Evolutionary conservation across 2,113 vertebrate species (phyloP).

Genomic region (Gallinago undulata): DNA sequence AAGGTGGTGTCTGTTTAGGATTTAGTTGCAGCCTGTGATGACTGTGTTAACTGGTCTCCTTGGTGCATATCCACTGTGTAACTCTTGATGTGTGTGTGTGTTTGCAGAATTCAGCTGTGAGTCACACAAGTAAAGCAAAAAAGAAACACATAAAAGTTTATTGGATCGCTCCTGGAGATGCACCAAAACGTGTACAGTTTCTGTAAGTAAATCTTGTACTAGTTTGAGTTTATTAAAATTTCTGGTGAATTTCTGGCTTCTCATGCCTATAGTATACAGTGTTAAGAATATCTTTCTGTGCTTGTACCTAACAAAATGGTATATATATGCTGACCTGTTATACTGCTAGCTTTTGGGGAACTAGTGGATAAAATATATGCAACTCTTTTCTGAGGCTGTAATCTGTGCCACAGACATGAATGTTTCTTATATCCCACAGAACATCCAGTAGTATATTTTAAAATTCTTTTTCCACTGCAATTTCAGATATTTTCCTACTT

Average conservation of each 20-base stretch:
- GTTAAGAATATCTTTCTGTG: background rate
- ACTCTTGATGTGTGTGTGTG: background rate
- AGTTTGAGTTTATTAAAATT: background rate
- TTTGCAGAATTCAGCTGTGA: conserved; percentile 85
- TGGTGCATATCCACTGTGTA: background rate
- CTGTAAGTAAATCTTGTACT: conserved; percentile 74
- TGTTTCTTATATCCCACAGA: background rate
- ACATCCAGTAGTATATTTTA: background rate
- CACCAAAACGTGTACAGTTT: conserved; percentile 78
- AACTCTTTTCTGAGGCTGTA: background rate
- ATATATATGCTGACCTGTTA: background rate
- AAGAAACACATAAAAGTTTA: conserved; percentile 78
- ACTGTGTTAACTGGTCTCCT: background rate
- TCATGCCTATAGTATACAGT: background rate
- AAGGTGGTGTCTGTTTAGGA: background rate
- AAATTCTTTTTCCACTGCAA: background rate
- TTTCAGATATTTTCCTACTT: background rate
- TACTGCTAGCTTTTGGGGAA: background rate
- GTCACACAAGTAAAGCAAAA: conserved; percentile 76
- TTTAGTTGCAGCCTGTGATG: background rate
- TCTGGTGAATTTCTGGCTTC: background rate
- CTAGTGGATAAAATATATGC: background rate
- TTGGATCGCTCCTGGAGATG: conserved; percentile 77
- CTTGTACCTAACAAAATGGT: background rate
- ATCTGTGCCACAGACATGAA: background rate